Base-by-base conservation (phyloP, 2,113 vertebrate species). In the Steatornis caripensis region DNA sequence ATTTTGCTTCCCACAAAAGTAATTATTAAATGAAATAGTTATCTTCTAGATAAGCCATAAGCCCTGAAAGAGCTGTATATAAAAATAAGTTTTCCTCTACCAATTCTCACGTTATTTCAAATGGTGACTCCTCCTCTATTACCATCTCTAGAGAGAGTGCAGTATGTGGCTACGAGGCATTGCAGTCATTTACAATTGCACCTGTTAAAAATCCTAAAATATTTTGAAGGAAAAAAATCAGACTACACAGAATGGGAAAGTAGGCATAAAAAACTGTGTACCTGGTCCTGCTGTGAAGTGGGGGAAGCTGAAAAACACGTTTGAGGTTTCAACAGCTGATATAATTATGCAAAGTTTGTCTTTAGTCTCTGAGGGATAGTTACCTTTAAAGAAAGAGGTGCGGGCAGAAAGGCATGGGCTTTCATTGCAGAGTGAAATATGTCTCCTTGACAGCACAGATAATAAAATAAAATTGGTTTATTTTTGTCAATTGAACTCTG, bases 11-110 rank as follows among this genome's bases (percentile, higher is more conserved):
- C 87, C 69, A 93, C 90, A 90, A 95, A 97, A 95, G 87, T 95
- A 97, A 95, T 97, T 97, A 96, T 95, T 97, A 97, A 97, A 97
- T 97, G 65, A 96, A 96, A 94, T 89, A 80, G 84, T 95, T 98
- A 70, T 95, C 86, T 96, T 97, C 85, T 89, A 93, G 94, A 94
- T 54, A 96, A 91, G 88, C 75, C 23, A 5, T 90, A 93, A 96
- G 72, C 74, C 37, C 84, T 89, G 90, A 68, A 77, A 77, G 71
- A 90, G 61, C 60, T 95, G n/a, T 91, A 39, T 54, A 24, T 32
- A 69, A 60, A 88, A 90, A 29, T 34, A 68, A 74, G 76, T 78
- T 94, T 94, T 66, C 57, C 15, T 48, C 81, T 78, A 49, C 87
- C 71, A 68, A 55, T 93, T 93, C 70, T 89, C 79, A 54, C 87